Percentiles rank a stretch among this genome's conserved stretches.
phyloP scores from a whole-genome alignment of 2,888 invertebrate genomes.

The Oligia latruncula region DNA sequence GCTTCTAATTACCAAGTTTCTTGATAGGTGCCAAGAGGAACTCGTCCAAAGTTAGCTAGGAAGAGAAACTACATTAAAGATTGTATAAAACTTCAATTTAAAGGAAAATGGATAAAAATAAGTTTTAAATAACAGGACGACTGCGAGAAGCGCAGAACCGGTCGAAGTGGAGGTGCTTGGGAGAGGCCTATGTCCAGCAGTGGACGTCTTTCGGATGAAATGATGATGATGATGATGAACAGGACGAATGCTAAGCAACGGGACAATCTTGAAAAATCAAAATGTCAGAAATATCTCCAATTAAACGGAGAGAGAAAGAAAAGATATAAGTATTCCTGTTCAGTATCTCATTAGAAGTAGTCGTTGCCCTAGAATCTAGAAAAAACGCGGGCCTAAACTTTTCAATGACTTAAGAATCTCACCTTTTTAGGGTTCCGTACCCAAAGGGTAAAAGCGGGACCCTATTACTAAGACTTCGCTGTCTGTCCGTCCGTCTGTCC shows the following conservation, averaged over 20 bases:
- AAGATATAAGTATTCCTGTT: slow-evolving; percentile 1
- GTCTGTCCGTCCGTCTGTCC: no score
- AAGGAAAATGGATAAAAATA: neutral
- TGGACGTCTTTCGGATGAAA: no score
- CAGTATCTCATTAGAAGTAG: neutral
- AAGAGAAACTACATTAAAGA: neutral
- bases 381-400: neutral
- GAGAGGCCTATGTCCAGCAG: no score
- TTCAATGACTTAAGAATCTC: neutral
- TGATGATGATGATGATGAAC: no score
- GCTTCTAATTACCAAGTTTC: neutral
- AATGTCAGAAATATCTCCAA: neutral
- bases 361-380: neutral
- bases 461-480: no score
- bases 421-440: no score
- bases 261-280: neutral
- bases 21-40: neutral
- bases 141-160: no score
- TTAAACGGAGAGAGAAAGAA: neutral
- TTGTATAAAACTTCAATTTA: neutral
- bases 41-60: neutral
- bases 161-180: no score
- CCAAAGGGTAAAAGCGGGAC: no score
- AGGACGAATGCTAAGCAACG: no score
- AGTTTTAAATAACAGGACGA: neutral